phyloP scores from a whole-genome alignment of 1,140 invertebrate genomes.

The Conopomorpha cramerella region DNA sequence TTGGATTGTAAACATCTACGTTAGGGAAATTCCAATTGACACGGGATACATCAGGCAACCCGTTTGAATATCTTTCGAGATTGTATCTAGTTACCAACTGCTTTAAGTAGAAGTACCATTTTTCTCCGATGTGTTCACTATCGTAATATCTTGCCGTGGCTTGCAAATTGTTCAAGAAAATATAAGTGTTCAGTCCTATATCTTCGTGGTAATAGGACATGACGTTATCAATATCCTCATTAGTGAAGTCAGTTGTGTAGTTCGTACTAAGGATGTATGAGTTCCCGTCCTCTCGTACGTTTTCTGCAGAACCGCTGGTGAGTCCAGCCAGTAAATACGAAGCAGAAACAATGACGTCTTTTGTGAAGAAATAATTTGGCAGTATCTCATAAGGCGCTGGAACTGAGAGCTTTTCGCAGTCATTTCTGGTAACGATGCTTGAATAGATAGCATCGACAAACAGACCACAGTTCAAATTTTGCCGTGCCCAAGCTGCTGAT shows the following conservation, averaged over 20 bases:
- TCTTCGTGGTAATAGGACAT: constrained; percentile 46
- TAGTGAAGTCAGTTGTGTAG: constrained; percentile 27
- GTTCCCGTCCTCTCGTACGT: constrained; percentile 31
- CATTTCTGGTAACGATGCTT: constrained; percentile 49
- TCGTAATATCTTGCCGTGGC: constrained; percentile 18
- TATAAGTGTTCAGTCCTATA: constrained; percentile 40
- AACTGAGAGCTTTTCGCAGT: constrained; percentile 52
- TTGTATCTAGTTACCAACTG: constrained; percentile 38
- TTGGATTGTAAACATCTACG: constrained; percentile 28
- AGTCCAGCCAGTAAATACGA: constrained; percentile 19
- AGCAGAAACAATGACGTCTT: constrained; percentile 34
- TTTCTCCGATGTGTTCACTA: constrained; percentile 19
- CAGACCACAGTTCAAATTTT: constrained; percentile 58
- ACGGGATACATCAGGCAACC: constrained; percentile 22
- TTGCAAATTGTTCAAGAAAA: constrained; percentile 30
- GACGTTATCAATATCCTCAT: constrained; percentile 25
- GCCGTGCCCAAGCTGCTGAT: constrained; percentile 57
- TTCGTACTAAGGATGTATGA: constrained; percentile 33
- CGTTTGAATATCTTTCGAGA: constrained; percentile 43
- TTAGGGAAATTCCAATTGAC: constrained; percentile 26
- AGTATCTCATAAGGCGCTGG: constrained; percentile 61
- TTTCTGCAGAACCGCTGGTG: constrained; percentile 10
- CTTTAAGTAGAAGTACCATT: constrained; percentile 30
- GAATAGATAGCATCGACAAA: constrained; percentile 56
- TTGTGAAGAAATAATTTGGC: constrained; percentile 57